These are phyloP conservation scores for Malachius bipustulatus DNA, from an alignment of 2,888 invertebrate species.

Conservation along the genomic window DNA sequence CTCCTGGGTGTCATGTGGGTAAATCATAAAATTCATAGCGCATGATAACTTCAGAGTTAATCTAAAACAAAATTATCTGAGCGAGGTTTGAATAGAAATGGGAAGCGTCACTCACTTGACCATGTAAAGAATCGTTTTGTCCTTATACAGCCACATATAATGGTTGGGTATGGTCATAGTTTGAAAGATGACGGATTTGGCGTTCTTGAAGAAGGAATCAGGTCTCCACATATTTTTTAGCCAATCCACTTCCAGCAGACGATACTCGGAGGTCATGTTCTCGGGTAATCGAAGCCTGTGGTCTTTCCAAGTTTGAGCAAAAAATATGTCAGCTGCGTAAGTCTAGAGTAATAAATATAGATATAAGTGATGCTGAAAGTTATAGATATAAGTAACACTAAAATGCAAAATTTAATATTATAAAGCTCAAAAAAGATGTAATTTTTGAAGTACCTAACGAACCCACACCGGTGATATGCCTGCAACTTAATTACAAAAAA, in stretches of 20 bases:
- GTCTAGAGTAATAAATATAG: slow-evolving; percentile 51
- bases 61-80: slow-evolving; percentile 32
- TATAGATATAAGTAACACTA: no score
- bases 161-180: slow-evolving; percentile 93
- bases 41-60: slow-evolving; percentile 78
- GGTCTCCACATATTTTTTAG: slow-evolving; percentile 88
- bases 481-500: no score
- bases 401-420: no score
- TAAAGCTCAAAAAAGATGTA: no score
- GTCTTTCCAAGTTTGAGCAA: slow-evolving; percentile 90
- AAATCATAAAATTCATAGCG: slow-evolving; percentile 89
- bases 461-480: no score
- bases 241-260: slow-evolving; percentile 79
- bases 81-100: neutral
- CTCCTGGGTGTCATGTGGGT: slow-evolving; percentile 89
- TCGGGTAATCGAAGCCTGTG: slow-evolving; percentile 74
- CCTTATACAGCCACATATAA: slow-evolving; percentile 83
- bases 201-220: slow-evolving; percentile 89
- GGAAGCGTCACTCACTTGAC: slow-evolving; percentile 54
- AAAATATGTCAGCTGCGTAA: slow-evolving; percentile 84
- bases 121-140: slow-evolving; percentile 76
- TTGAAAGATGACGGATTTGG: slow-evolving; percentile 85
- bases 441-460: no score
- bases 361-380: no score
- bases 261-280: slow-evolving; percentile 87